Evolutionary conservation across 2,113 vertebrate genomes (phyloP), one percentile per base, ranked within the genome.

Genomic region (Pelmatolapia mariae): DNA sequence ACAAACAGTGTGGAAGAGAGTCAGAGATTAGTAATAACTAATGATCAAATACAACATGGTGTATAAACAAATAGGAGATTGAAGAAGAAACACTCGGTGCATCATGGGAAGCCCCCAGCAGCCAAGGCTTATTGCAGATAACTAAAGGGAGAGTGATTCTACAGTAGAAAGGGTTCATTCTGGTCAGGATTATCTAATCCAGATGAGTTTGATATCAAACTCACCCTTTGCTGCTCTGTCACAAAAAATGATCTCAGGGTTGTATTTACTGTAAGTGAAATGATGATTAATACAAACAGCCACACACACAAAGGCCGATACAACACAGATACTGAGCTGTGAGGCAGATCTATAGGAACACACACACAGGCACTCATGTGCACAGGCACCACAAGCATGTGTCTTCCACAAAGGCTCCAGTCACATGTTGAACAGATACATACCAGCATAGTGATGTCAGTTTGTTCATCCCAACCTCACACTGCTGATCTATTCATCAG

Each of bases 381-480:
- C 66, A 50, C 26, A 81, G 50, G 52, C 82, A 83, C 76, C 81
- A 63, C 45, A 78, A 81, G 81, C 89, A 87, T 90, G 89, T 73
- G 82, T 79, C 47, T 5, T 13, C 82, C 88, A 95, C 93, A 94
- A 94, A 90, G 93, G 87, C 66, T 52, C 52, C 91, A 91, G 91
- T 95, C 90, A 94, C 93, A 94, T 93, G 91, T 93, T 10, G 82
- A 89, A 52, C 82, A 94, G 91, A 93, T 81, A 94, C 89, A 94
- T 95, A 92, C 91, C 94, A 94, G 24, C 86, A 63, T 45, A 6
- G 83, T 94, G 94, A 95, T 85, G 93, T 95, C 93, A 94, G 88
- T 91, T 90, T 90, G 89, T 87, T 89, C 91, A 56, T 92, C 86
- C 81, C 86, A 56, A 76, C 87, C 88, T 91, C 87, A 80, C 43